These are phyloP conservation scores for Peromyscus melanophrys DNA, from an alignment of 2,797 vertebrate genomes.

Conservation along the genomic window DNA sequence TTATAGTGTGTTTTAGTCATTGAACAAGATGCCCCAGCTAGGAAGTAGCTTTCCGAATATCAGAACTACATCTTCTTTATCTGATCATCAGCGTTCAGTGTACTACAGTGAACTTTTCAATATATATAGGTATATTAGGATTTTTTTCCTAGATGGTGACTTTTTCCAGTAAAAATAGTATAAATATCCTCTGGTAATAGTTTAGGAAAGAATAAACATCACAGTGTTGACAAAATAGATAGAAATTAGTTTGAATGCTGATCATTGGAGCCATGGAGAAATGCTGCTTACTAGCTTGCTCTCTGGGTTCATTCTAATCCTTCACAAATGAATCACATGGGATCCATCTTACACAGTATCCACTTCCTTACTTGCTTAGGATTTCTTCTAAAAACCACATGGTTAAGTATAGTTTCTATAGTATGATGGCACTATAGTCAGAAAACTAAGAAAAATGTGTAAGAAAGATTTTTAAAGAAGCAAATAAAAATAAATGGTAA, in stretches of 20 bases:
- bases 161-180: conserved; percentile 2
- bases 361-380: background rate
- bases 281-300: too few relatives aligned
- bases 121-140: background rate
- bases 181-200: conserved; percentile 14
- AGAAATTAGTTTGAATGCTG: background rate
- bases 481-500: conserved; percentile 31
- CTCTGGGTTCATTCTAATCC: background rate
- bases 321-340: conserved; percentile 15
- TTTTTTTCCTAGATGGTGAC: conserved; percentile 37
- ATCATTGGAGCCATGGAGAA: too few relatives aligned
- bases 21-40: background rate
- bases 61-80: background rate
- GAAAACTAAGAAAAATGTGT: background rate
- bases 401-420: conserved; percentile 27
- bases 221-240: background rate
- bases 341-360: background rate
- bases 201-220: conserved; percentile 8
- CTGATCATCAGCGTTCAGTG: background rate
- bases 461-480: background rate
- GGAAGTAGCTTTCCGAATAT: conserved; percentile 12
- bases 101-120: conserved; percentile 7
- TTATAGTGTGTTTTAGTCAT: background rate
- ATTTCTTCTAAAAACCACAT: conserved; percentile 26
- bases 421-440: background rate